Percentiles rank a stretch among this genome's conserved stretches.
Conservation (phyloP, 2,113 vertebrate genomes). For the Bos taurus region DNA sequence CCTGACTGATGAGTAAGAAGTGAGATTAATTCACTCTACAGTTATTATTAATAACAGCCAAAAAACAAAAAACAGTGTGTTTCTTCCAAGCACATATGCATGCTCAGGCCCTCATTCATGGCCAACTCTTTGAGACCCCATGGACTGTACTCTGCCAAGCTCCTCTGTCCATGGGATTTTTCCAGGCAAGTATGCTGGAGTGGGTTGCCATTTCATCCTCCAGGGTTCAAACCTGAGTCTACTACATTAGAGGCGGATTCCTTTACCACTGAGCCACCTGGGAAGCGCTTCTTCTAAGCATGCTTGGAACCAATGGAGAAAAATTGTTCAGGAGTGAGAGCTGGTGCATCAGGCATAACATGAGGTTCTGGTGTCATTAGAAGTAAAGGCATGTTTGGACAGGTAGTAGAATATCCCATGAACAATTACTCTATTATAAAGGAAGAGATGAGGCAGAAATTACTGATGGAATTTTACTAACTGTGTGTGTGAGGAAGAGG, state of each 20-base stretch:
- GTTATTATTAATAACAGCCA: neutral
- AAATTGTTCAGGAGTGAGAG: neutral
- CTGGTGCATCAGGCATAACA: rapidly evolving
- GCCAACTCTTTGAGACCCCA: rapidly evolving
- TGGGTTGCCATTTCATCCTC: neutral
- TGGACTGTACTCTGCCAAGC: neutral
- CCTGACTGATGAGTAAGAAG: neutral
- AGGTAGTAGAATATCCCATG: neutral
- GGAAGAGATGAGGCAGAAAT: neutral
- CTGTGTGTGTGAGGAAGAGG: too few species aligned
- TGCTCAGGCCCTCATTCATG: neutral
- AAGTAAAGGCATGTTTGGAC: neutral
- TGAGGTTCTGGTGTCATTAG: neutral
- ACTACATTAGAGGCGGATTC: neutral
- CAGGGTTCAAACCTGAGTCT: neutral
- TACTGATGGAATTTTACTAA: neutral
- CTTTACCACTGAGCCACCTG: neutral
- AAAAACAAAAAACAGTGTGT: neutral
- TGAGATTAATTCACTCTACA: neutral
- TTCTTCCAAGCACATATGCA: neutral
- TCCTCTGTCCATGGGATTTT: neutral
- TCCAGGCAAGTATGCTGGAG: neutral
- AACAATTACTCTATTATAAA: neutral
- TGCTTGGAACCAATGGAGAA: neutral
- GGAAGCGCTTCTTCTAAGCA: neutral